phyloP scores from a whole-genome alignment of 2,888 invertebrate species.

The Drosophila multiciliata region DNA sequence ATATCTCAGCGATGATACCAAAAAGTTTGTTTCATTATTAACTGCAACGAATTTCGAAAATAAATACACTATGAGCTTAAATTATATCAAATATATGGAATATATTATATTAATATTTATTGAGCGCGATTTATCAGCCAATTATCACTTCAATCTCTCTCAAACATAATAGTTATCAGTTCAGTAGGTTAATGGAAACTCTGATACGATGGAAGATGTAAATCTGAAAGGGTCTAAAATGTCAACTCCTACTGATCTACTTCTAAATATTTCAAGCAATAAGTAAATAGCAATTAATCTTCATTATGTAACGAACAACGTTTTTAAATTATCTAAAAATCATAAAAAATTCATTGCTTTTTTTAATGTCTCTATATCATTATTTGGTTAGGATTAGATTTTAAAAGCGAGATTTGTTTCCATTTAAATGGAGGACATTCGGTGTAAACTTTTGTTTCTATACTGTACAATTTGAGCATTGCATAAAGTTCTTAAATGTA shows the following conservation, averaged over 20 bases:
- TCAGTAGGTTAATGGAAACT: slow-evolving; percentile 13
- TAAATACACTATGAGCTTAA: not conserved
- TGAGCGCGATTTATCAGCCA: not conserved
- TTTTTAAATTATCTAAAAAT: not conserved
- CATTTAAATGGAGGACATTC: not conserved
- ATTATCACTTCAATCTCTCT: not conserved
- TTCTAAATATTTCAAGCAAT: not conserved
- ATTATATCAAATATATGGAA: not conserved
- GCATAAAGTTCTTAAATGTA: not conserved
- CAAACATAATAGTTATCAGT: slow-evolving; percentile 25
- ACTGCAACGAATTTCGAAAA: slow-evolving; percentile 25
- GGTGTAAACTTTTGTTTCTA: not conserved
- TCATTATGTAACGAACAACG: too few relatives aligned
- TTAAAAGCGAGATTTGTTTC: not conserved
- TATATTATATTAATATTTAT: too few relatives aligned
- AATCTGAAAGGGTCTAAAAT: not conserved
- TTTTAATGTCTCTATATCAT: not conserved
- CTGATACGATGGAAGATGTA: slow-evolving; percentile 19
- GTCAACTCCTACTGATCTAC: not conserved
- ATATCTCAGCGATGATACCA: slow-evolving; percentile 72
- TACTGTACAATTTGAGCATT: not conserved
- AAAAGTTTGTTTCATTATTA: slow-evolving; percentile 67
- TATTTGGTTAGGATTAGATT: not conserved
- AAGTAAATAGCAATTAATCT: not conserved
- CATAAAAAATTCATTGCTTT: not conserved